Evolutionary conservation across 2,797 vertebrate species (phyloP).

Genomic region (Acipenser transmontanus): DNA sequence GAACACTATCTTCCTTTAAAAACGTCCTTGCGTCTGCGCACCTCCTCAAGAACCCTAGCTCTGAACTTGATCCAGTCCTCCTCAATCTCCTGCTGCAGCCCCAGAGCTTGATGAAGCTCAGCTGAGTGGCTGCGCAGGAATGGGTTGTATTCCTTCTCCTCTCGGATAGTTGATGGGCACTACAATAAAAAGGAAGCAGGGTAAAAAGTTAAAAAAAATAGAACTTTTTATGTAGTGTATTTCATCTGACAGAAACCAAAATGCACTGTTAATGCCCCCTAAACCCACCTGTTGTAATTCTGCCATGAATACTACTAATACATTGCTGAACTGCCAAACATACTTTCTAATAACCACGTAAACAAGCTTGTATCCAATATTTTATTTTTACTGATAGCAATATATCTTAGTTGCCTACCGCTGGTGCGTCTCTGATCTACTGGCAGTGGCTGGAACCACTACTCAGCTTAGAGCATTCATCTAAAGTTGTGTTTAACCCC

Average conservation of each 20-base stretch:
- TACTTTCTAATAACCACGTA: too few species aligned
- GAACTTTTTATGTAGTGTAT: background rate
- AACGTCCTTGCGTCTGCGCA: slow-evolving; percentile 77
- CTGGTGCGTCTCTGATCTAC: too few species aligned
- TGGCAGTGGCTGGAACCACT: too few species aligned
- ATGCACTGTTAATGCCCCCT: too few species aligned
- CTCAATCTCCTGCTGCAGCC: slow-evolving; percentile 57
- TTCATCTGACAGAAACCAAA: too few species aligned
- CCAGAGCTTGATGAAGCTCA: slow-evolving; percentile 74
- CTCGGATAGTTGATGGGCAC: slow-evolving; percentile 85
- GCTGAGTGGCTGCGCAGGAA: slow-evolving; percentile 78
- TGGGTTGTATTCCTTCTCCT: slow-evolving; percentile 88
- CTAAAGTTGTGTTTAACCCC: background rate
- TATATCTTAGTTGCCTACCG: too few species aligned
- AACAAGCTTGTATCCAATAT: too few species aligned
- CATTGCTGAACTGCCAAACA: too few species aligned
- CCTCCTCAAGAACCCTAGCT: slow-evolving; percentile 77
- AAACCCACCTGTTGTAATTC: too few species aligned
- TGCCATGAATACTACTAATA: too few species aligned
- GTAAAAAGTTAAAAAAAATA: background rate
- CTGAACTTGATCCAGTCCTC: slow-evolving; percentile 72
- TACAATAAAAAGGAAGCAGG: slow-evolving; percentile 36
- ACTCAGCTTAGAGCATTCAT: background rate
- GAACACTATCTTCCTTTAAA: slow-evolving; percentile 69
- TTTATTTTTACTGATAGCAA: too few species aligned